These are phyloP conservation scores for Corvus moneduloides DNA, from an alignment of 2,113 vertebrate genomes.

Conservation along the genomic window DNA sequence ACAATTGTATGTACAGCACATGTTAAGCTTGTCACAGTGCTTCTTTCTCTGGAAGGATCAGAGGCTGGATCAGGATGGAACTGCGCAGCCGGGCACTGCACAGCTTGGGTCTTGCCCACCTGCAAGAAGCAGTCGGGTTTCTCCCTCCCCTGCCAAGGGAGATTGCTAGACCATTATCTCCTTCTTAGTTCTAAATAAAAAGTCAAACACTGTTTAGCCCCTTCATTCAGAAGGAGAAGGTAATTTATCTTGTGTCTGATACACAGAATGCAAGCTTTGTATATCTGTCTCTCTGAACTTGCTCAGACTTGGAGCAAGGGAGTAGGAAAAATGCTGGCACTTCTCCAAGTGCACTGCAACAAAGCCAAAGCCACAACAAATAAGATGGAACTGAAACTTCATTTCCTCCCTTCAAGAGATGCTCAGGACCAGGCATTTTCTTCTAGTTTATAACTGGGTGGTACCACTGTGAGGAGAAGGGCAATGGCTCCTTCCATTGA, in stretches of 20 bases:
- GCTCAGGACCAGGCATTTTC: not conserved
- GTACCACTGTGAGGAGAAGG: not conserved
- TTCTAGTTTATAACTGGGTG: not conserved
- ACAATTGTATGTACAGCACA: not conserved
- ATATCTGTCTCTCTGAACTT: not conserved
- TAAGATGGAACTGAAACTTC: not conserved
- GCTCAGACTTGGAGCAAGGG: not conserved
- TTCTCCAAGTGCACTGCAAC: not conserved
- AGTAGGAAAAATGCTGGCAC: not conserved
- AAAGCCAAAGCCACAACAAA: not conserved
- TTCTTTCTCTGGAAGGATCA: constrained; percentile 46
- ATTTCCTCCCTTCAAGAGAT: not conserved
- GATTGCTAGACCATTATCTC: not conserved
- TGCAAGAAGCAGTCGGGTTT: not conserved
- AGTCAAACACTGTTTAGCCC: not conserved
- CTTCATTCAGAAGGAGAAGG: not conserved
- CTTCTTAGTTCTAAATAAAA: not conserved
- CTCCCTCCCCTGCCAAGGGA: not conserved
- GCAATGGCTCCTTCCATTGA: not conserved
- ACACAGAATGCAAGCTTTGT: not conserved
- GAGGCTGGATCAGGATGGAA: constrained; percentile 43
- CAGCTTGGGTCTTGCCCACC: not conserved
- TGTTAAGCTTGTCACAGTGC: not conserved
- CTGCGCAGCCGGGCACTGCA: not conserved
- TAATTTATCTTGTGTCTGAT: not conserved